Percentiles rank a stretch among this genome's conserved stretches.
Conservation (phyloP, 92 coral and sea anemone genomes). For the Zoanthus gigantus region DNA sequence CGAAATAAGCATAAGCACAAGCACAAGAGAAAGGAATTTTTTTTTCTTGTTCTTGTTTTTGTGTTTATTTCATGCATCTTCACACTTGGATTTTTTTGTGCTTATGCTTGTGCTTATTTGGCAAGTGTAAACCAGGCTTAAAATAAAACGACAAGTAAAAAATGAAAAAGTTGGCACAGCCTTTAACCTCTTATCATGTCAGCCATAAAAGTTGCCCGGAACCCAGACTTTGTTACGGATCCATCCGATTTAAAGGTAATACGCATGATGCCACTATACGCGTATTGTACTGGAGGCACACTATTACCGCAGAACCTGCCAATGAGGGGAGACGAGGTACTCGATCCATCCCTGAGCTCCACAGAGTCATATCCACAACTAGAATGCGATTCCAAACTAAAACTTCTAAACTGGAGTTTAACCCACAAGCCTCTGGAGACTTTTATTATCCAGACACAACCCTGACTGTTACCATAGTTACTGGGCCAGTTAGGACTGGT, state of each 20-base stretch:
- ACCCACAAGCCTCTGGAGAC: conserved; percentile 18
- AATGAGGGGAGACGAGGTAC: conserved; percentile 23
- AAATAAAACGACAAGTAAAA: background rate
- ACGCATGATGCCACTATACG: conserved; percentile 38
- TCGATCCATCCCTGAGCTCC: conserved; percentile 42
- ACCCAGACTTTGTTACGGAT: conserved; percentile 29
- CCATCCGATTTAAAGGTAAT: conserved; percentile 44
- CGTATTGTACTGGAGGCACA: conserved; percentile 18
- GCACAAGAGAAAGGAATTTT: too few species aligned
- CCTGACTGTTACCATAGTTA: conserved; percentile 22
- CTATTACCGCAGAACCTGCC: conserved; percentile 50
- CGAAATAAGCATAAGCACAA: background rate
- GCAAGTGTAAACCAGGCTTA: too few species aligned
- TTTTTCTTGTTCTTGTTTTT: background rate
- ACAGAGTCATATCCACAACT: conserved; percentile 43
- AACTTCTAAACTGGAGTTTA: conserved; percentile 37
- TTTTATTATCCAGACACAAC: conserved; percentile 36
- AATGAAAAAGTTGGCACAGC: background rate
- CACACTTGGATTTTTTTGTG: too few species aligned
- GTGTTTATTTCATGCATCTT: background rate
- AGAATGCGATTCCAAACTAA: conserved; percentile 49
- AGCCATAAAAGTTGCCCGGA: background rate
- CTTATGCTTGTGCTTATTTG: too few species aligned
- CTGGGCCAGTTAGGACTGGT: conserved; percentile 37
- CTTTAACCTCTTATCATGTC: background rate